Percentiles rank a stretch among this genome's conserved stretches.
Evolutionary conservation across 2,797 vertebrate genomes (phyloP).

Genomic region (Agapornis canus): DNA sequence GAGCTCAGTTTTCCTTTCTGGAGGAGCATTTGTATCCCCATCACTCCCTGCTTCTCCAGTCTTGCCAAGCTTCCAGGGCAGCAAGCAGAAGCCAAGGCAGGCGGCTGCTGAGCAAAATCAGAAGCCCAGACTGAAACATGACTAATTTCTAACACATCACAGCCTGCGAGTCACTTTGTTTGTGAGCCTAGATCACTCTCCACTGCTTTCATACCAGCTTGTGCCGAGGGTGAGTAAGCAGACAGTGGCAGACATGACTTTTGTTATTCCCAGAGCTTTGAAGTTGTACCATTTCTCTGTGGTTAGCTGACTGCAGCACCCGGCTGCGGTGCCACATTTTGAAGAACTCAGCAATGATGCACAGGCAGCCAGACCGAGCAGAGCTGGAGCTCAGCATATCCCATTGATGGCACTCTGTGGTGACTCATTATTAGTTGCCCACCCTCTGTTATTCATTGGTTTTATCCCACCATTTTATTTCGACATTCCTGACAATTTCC

Average conservation of each 20-base stretch:
- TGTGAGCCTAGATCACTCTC: background rate
- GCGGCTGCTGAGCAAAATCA: background rate
- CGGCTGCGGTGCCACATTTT: background rate
- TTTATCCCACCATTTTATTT: background rate
- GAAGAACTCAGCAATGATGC: background rate
- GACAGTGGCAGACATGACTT: constrained; percentile 15
- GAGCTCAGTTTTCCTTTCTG: accelerated
- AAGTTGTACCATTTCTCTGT: background rate
- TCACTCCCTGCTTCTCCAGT: background rate
- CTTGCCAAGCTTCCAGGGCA: background rate
- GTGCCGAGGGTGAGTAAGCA: constrained; percentile 47
- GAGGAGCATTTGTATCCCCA: background rate
- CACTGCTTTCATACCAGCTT: background rate
- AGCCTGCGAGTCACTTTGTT: background rate
- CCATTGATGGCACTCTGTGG: background rate
- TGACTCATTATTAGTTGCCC: background rate
- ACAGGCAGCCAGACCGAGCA: background rate
- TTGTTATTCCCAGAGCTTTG: constrained; percentile 28
- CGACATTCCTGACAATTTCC: background rate
- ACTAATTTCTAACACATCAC: constrained; percentile 29
- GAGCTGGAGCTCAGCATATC: background rate
- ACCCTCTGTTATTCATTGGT: background rate
- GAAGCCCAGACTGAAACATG: background rate
- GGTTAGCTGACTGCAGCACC: constrained; percentile 7
- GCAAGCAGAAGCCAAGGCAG: background rate